Conservation (phyloP, 2,888 invertebrate genomes). For the Acanthosepion pharaonis region DNA sequence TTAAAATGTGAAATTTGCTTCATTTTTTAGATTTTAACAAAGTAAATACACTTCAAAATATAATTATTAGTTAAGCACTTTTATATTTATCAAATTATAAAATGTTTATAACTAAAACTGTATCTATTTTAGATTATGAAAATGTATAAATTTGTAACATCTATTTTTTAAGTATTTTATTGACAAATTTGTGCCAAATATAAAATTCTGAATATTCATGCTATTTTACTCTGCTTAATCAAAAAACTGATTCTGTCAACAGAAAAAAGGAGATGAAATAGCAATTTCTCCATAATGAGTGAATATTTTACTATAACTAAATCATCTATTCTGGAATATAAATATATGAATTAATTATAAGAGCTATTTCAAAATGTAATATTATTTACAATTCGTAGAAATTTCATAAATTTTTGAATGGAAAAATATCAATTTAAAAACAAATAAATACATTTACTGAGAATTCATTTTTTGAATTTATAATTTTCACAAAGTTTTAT, state of each 20-base stretch:
- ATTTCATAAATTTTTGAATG: too few species aligned
- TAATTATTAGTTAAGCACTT: background rate
- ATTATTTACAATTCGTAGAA: too few species aligned
- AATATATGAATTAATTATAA: too few species aligned
- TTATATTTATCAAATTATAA: too few species aligned
- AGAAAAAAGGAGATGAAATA: background rate
- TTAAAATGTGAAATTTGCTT: background rate
- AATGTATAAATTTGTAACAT: background rate
- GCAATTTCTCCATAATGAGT: background rate
- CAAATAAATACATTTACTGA: too few species aligned
- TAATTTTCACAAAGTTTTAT: too few species aligned
- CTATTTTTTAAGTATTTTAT: too few species aligned
- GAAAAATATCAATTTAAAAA: too few species aligned
- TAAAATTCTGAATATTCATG: background rate
- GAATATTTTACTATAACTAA: background rate
- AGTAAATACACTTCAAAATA: background rate
- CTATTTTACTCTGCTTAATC: background rate
- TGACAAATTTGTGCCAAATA: background rate
- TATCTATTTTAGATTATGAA: background rate
- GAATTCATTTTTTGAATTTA: too few species aligned
- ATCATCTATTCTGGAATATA: too few species aligned
- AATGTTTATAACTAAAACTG: too few species aligned
- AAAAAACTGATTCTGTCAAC: background rate
- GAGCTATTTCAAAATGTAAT: too few species aligned
- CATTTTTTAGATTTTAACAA: background rate